These are phyloP conservation scores for Lithophane ornitopus DNA, from an alignment of 2,888 invertebrate genomes.

Conservation along the genomic window DNA sequence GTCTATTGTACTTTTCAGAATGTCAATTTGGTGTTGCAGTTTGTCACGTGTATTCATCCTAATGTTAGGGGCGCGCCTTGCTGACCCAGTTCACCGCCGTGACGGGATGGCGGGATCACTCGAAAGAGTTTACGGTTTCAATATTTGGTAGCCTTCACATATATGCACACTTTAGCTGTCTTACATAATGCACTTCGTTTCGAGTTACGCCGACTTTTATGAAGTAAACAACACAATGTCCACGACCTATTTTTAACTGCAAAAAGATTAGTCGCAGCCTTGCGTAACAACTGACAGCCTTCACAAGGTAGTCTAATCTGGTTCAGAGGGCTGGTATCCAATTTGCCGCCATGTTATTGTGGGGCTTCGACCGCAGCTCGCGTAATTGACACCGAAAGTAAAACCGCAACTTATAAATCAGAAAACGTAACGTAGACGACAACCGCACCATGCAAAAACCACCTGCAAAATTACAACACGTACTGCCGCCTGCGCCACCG, in stretches of 20 bases:
- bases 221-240: constrained; percentile 67
- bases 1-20: constrained; percentile 38
- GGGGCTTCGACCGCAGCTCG: constrained; percentile 86
- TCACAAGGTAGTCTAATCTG: constrained; percentile 85
- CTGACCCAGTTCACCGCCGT: constrained; percentile 83
- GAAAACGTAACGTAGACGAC: constrained; percentile 78
- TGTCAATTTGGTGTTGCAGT: constrained; percentile 55
- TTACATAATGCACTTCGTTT: constrained; percentile 71
- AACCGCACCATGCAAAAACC: constrained; percentile 77
- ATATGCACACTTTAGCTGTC: constrained; percentile 72
- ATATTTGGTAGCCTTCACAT: constrained; percentile 81
- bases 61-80: constrained; percentile 77
- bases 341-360: constrained; percentile 83
- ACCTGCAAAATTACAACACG: constrained; percentile 78
- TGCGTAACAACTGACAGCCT: constrained; percentile 81
- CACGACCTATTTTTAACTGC: constrained; percentile 78
- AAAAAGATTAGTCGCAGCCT: constrained; percentile 75
- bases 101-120: constrained; percentile 79
- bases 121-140: constrained; percentile 87
- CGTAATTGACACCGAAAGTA: constrained; percentile 87
- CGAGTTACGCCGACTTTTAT: constrained; percentile 63
- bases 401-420: constrained; percentile 83
- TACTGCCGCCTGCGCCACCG: constrained; percentile 66
- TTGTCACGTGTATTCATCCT: constrained; percentile 78
- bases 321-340: constrained; percentile 86